These are phyloP conservation scores for Tiliqua scincoides DNA, from an alignment of 2,113 vertebrate genomes.

Conservation along the genomic window DNA sequence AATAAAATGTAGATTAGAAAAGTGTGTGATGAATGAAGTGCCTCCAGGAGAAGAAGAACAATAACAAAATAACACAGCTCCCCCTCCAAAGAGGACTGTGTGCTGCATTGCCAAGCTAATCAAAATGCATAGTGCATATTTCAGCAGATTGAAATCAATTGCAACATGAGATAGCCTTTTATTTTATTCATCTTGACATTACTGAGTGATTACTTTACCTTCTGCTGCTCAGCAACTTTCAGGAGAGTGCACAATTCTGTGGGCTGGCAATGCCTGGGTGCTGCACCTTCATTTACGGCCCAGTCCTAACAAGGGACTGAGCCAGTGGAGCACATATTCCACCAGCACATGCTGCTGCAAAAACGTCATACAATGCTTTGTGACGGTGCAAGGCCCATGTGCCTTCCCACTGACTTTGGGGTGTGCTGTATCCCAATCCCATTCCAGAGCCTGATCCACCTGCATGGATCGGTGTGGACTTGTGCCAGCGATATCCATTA, in stretches of 20 bases:
- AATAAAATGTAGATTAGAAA: conserved; percentile 67
- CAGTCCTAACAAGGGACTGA: too few relatives aligned
- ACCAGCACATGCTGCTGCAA: too few relatives aligned
- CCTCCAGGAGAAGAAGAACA: conserved; percentile 54
- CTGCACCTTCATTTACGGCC: neutral
- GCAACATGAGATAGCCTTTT: conserved; percentile 69
- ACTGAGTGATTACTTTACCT: conserved; percentile 68
- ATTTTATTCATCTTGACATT: conserved; percentile 71
- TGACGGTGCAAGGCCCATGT: too few relatives aligned
- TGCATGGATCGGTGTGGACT: too few relatives aligned
- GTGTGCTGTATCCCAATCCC: too few relatives aligned
- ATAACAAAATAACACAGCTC: conserved; percentile 35
- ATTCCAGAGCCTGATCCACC: too few relatives aligned
- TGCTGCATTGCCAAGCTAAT: conserved; percentile 43
- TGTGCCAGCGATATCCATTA: too few relatives aligned
- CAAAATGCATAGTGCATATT: conserved; percentile 64
- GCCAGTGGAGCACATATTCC: too few relatives aligned
- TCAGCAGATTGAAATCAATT: conserved; percentile 74
- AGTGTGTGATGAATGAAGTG: conserved; percentile 63
- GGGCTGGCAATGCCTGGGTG: conserved; percentile 38
- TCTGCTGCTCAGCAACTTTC: conserved; percentile 66
- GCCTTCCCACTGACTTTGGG: too few relatives aligned
- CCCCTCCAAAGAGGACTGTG: conserved; percentile 44
- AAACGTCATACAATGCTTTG: too few relatives aligned
- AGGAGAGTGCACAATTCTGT: conserved; percentile 59